Percentiles rank a stretch among this genome's conserved stretches.
phyloP scores from a whole-genome alignment of 1,140 invertebrate genomes.

The Helicoverpa zea region DNA sequence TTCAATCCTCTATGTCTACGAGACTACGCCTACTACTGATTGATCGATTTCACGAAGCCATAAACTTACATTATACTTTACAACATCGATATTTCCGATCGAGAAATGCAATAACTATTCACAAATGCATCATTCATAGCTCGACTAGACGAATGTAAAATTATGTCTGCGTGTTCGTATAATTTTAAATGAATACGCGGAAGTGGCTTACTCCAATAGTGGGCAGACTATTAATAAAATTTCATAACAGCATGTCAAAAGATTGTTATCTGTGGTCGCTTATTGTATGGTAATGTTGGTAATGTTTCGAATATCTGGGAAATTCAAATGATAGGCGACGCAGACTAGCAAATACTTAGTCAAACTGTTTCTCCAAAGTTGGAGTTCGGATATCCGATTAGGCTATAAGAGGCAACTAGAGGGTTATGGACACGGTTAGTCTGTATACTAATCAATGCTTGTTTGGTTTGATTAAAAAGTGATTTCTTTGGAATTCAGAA shows the following conservation, averaged over 20 bases:
- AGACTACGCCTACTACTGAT: not conserved
- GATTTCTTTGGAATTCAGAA: not conserved
- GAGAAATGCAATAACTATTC: not conserved
- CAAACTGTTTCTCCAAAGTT: not conserved
- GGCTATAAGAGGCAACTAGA: not conserved
- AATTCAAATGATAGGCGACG: slow-evolving; percentile 28
- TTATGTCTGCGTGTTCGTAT: slow-evolving; percentile 6
- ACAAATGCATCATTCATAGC: slow-evolving; percentile 28
- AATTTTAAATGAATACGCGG: slow-evolving; percentile 34
- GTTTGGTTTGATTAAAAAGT: not conserved
- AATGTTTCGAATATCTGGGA: slow-evolving; percentile 40
- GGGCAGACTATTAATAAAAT: slow-evolving; percentile 21
- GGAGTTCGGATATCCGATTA: slow-evolving; percentile 27
- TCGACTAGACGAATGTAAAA: not conserved
- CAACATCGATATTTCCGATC: not conserved
- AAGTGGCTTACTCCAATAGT: slow-evolving; percentile 1
- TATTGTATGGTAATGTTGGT: slow-evolving; percentile 48
- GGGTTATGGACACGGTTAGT: not conserved
- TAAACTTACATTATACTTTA: not conserved
- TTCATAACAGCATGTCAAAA: slow-evolving; percentile 35
- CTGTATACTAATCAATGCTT: not conserved
- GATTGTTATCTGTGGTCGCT: slow-evolving; percentile 36
- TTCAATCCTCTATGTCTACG: not conserved
- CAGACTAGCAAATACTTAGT: not conserved
- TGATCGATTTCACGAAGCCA: not conserved